phyloP scores from a whole-genome alignment of 2,888 invertebrate genomes.

The Cordilura impudica region DNA sequence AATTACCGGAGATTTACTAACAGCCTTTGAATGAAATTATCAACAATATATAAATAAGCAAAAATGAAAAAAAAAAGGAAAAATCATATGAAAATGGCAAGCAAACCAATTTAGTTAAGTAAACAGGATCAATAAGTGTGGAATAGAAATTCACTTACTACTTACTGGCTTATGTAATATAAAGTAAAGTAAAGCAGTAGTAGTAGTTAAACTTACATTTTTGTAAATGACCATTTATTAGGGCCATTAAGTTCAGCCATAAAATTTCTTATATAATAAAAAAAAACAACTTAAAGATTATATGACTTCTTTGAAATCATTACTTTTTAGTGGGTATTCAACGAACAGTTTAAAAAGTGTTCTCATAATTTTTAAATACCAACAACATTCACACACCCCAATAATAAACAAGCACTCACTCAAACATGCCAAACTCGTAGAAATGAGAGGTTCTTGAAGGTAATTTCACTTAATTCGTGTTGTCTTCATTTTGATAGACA shows the following conservation, averaged over 20 bases:
- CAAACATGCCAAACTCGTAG: neutral
- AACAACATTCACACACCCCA: conserved; percentile 54
- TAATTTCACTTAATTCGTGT: conserved; percentile 41
- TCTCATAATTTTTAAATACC: conserved; percentile 47
- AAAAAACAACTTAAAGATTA: conserved; percentile 49
- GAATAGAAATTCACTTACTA: neutral
- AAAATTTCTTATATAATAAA: conserved; percentile 27
- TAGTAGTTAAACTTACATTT: conserved; percentile 39
- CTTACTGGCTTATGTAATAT: neutral
- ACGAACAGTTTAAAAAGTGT: neutral
- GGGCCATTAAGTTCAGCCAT: conserved; percentile 49
- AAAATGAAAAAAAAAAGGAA: conserved; percentile 19
- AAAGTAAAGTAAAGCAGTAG: conserved; percentile 8
- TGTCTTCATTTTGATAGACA: conserved; percentile 7
- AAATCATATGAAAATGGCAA: conserved; percentile 16
- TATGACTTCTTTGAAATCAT: conserved; percentile 54
- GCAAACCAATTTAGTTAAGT: conserved; percentile 26
- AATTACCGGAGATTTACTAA: neutral
- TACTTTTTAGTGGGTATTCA: conserved; percentile 9
- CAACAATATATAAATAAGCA: conserved; percentile 4
- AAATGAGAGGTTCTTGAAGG: neutral
- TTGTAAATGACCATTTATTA: conserved; percentile 45
- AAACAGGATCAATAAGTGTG: conserved; percentile 21
- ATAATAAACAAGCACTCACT: neutral
- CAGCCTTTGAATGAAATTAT: conserved; percentile 10